Evolutionary conservation across 2,888 invertebrate genomes (phyloP).

Genomic region (Trilocha varians): DNA sequence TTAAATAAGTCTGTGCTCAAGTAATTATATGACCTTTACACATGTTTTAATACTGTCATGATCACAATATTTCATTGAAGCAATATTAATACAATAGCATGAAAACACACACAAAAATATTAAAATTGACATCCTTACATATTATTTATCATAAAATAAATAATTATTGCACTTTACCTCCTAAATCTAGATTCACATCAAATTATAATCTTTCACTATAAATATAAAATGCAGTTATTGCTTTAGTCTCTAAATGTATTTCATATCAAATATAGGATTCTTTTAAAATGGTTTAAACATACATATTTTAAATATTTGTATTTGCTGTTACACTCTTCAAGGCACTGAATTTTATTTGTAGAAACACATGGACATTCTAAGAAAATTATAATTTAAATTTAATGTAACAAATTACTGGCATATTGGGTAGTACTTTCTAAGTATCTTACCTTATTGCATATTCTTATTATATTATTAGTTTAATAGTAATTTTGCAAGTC

Average conservation of each 20-base stretch:
- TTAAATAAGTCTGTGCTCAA: too few species aligned
- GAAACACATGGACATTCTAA: conserved; percentile 4
- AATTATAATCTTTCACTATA: too few species aligned
- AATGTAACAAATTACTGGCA: too few species aligned
- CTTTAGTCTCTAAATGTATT: conserved; percentile 12
- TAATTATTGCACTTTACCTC: conserved; percentile 13
- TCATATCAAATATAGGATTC: conserved; percentile 44
- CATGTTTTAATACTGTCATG: background rate
- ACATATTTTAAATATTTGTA: conserved; percentile 23
- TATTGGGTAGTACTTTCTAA: too few species aligned
- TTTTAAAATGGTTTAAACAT: conserved; percentile 26
- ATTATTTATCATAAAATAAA: conserved; percentile 9
- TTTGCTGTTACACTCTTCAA: conserved; percentile 25
- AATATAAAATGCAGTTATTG: too few species aligned
- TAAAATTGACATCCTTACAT: too few species aligned
- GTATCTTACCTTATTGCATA: too few species aligned
- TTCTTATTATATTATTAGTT: too few species aligned
- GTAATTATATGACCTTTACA: background rate
- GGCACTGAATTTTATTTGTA: conserved; percentile 27
- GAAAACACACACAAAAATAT: background rate
- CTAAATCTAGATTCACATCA: background rate
- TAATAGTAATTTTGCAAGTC: too few species aligned
- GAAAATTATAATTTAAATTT: conserved; percentile 10
- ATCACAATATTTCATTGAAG: background rate
- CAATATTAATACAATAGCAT: conserved; percentile 1